These are phyloP conservation scores for Stichopus chloronotus DNA, from an alignment of 35 echinoderm and acorn worm genomes.

Conservation along the genomic window DNA sequence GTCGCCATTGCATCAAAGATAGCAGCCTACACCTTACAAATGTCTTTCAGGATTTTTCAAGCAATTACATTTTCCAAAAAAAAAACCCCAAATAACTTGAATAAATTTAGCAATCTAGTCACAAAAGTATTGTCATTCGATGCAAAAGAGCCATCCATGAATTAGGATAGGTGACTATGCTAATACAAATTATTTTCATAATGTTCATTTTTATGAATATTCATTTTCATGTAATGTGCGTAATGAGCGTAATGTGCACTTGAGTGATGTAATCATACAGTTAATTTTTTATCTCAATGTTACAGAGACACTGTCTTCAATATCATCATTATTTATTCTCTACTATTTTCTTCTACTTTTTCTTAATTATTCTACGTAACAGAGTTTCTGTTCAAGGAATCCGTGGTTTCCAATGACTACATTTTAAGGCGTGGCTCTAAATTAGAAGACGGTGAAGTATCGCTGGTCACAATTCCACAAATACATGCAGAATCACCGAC, in stretches of 20 bases:
- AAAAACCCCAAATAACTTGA: no score
- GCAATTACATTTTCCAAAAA: no score
- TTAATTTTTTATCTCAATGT: background rate
- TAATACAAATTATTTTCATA: background rate
- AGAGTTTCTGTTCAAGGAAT: background rate
- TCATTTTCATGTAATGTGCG: background rate
- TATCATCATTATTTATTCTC: background rate
- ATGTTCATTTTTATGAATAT: background rate
- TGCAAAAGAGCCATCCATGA: background rate
- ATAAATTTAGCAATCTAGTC: no score
- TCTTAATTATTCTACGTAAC: background rate
- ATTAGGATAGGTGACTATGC: background rate
- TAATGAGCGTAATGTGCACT: background rate
- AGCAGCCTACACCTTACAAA: no score
- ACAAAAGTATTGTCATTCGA: background rate
- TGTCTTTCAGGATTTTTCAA: no score
- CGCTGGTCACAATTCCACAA: background rate
- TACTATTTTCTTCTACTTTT: background rate
- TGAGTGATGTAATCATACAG: background rate
- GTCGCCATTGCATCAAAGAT: no score
- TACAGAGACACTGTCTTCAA: background rate
- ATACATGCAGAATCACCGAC: background rate
- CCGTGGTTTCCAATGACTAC: background rate
- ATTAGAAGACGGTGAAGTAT: background rate
- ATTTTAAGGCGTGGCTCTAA: background rate